These are phyloP conservation scores for Coreius guichenoti DNA, from an alignment of 2,797 vertebrate genomes.

Conservation along the genomic window DNA sequence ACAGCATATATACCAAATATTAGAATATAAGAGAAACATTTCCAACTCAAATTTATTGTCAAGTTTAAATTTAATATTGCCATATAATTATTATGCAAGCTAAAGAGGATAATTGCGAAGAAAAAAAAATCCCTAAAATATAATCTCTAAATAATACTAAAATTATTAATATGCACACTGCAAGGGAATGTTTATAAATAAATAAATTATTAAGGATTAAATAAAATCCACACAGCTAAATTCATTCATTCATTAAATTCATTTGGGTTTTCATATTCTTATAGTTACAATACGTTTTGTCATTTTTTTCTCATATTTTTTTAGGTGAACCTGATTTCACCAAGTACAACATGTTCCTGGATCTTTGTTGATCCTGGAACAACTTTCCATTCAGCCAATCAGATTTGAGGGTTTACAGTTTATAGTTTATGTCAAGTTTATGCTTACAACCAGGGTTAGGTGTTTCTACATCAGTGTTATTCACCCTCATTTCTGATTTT, in stretches of 20 bases:
- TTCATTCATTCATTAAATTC: no score
- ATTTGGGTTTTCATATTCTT: not conserved
- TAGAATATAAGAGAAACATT: not conserved
- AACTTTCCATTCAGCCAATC: not conserved
- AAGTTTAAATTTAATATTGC: not conserved
- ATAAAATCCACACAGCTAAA: not conserved
- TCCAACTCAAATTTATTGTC: not conserved
- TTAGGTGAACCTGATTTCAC: not conserved
- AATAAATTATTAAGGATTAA: not conserved
- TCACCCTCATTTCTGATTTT: not conserved
- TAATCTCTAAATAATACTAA: not conserved
- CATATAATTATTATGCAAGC: not conserved
- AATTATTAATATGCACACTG: not conserved
- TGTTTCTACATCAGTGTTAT: no score
- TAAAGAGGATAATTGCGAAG: not conserved
- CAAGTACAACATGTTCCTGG: not conserved
- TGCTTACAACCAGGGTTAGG: not conserved
- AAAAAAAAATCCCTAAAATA: not conserved
- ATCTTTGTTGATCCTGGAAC: no score
- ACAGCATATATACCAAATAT: no score
- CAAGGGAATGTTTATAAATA: not conserved
- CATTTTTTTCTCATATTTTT: not conserved
- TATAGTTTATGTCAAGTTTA: not conserved
- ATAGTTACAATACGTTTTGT: not conserved
- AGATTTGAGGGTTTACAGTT: not conserved